Evolutionary conservation across 2,113 vertebrate genomes (phyloP).

Genomic region (Ardeotis arabs): DNA sequence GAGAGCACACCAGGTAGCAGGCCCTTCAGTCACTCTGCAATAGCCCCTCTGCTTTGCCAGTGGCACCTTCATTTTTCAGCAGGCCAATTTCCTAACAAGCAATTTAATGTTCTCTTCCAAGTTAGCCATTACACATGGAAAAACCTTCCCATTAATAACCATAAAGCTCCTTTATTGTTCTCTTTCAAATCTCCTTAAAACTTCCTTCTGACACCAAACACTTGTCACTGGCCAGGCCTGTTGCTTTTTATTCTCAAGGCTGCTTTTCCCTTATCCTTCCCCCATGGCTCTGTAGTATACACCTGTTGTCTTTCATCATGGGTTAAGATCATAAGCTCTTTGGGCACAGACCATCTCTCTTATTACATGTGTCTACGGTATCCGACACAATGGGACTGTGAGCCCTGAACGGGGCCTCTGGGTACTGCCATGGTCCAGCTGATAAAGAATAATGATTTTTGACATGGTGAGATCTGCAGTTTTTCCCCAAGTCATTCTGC

Average conservation of each 20-base stretch:
- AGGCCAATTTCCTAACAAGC: constrained; percentile 10
- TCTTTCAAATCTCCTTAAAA: constrained; percentile 68
- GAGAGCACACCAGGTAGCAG: neutral
- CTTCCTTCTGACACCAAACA: constrained; percentile 60
- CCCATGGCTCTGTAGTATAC: constrained; percentile 54
- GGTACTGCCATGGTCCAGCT: constrained; percentile 33
- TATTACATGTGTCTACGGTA: constrained; percentile 63
- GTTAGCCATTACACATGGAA: constrained; percentile 20
- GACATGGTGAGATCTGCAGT: constrained; percentile 60
- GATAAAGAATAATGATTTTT: constrained; percentile 70
- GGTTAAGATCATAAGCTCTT: constrained; percentile 71
- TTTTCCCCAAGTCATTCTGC: constrained; percentile 68
- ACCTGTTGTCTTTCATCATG: constrained; percentile 72
- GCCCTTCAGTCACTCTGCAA: neutral
- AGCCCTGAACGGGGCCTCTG: constrained; percentile 46
- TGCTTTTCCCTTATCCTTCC: constrained; percentile 60
- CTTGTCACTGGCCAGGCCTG: constrained; percentile 48
- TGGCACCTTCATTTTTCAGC: constrained; percentile 6
- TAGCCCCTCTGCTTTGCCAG: neutral
- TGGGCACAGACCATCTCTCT: constrained; percentile 66
- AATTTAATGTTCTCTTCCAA: constrained; percentile 31
- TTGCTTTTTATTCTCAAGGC: constrained; percentile 60
- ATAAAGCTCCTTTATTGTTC: constrained; percentile 49
- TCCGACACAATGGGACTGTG: constrained; percentile 38
- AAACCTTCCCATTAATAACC: constrained; percentile 41